Conservation (phyloP, 2,888 invertebrate genomes). For the Nomada ruficornis region DNA sequence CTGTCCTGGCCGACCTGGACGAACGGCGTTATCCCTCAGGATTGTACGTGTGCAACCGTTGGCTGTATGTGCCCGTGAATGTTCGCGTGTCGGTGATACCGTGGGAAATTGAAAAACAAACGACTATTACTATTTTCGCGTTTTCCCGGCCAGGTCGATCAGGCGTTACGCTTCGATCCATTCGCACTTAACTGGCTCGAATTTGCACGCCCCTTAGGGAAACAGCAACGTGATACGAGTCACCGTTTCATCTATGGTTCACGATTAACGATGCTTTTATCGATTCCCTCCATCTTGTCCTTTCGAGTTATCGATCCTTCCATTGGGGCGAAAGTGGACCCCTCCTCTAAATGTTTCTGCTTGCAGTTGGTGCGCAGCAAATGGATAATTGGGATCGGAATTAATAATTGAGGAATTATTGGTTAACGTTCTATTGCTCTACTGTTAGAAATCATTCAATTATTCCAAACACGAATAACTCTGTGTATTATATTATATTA, state of each 20-base stretch:
- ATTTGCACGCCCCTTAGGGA: slow-evolving; percentile 32
- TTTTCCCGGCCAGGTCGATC: slow-evolving; percentile 30
- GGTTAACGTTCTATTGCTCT: no score
- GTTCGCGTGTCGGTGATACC: slow-evolving; percentile 23
- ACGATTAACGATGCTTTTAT: slow-evolving; percentile 21
- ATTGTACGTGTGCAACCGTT: not conserved
- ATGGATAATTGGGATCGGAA: no score
- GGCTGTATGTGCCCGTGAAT: not conserved
- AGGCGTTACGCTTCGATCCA: slow-evolving; percentile 22
- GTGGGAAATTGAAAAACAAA: slow-evolving; percentile 56
- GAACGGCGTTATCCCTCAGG: slow-evolving; percentile 31
- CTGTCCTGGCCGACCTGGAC: slow-evolving; percentile 34
- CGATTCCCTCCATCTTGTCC: not conserved
- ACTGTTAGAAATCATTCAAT: not conserved
- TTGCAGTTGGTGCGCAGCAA: not conserved
- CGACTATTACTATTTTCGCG: slow-evolving; percentile 31
- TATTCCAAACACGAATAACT: not conserved
- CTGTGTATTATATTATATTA: not conserved
- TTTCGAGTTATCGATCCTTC: slow-evolving; percentile 22
- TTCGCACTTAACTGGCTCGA: slow-evolving; percentile 39
- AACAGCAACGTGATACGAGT: slow-evolving; percentile 19
- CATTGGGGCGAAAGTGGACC: not conserved
- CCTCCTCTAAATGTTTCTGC: not conserved
- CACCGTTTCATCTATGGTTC: slow-evolving; percentile 13
- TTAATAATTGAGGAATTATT: not conserved